phyloP scores from a whole-genome alignment of 92 coral and sea anemone genomes.

The Palythoa caribaeorum region DNA sequence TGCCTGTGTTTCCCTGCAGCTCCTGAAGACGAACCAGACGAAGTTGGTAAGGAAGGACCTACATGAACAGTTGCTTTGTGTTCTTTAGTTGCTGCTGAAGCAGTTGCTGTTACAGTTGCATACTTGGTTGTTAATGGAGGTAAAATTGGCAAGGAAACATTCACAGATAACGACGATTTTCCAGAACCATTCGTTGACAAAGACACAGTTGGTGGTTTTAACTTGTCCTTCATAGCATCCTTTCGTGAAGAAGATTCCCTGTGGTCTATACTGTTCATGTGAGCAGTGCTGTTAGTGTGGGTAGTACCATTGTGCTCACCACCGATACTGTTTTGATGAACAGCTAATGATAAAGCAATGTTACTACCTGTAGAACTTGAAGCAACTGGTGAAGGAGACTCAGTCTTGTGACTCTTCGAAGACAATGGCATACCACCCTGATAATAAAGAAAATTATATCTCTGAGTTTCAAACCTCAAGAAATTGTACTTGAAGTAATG shows the following conservation, averaged over 20 bases:
- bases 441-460: background rate
- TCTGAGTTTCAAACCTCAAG: background rate
- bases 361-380: constrained; percentile 36
- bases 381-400: constrained; percentile 48
- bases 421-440: constrained; percentile 35
- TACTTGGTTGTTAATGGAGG: constrained; percentile 95
- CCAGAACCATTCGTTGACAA: constrained; percentile 84
- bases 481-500: no score
- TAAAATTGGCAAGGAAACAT: constrained; percentile 78
- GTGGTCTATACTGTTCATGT: constrained; percentile 33
- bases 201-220: constrained; percentile 72
- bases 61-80: constrained; percentile 66
- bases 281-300: constrained; percentile 34
- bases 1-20: constrained; percentile 74
- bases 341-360: constrained; percentile 10
- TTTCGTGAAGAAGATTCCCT: constrained; percentile 44
- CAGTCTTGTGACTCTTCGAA: constrained; percentile 55
- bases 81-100: constrained; percentile 67
- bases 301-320: constrained; percentile 69
- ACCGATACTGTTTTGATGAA: constrained; percentile 56
- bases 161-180: constrained; percentile 76
- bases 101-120: constrained; percentile 77
- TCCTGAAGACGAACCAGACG: constrained; percentile 55
- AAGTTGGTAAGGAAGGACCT: constrained; percentile 59
- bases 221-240: constrained; percentile 58